Percentiles rank a stretch among this genome's conserved stretches.
phyloP scores from a whole-genome alignment of 2,888 invertebrate species.

The Tyria jacobaeae region DNA sequence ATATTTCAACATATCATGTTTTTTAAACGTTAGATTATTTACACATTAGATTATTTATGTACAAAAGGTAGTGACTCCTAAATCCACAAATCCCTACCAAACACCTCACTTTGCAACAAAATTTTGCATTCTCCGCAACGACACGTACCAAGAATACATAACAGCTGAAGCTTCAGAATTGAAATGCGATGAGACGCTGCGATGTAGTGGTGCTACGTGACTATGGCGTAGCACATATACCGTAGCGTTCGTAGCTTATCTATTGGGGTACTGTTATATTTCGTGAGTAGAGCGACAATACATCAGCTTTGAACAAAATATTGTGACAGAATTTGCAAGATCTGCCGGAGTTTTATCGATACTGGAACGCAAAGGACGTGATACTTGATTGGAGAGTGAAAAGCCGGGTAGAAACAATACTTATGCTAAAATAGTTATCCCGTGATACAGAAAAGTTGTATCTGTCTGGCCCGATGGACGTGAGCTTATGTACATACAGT shows the following conservation, averaged over 20 bases:
- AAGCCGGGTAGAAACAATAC: neutral
- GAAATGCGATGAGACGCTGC: slow-evolving; percentile 8
- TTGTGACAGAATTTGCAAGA: neutral
- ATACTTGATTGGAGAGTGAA: neutral
- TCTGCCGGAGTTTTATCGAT: neutral
- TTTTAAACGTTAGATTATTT: neutral
- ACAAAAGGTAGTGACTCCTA: neutral
- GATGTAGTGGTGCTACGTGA: slow-evolving; percentile 21
- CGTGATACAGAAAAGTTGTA: no score
- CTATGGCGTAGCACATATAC: slow-evolving; percentile 19
- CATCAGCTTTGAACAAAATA: neutral
- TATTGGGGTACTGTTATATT: slow-evolving; percentile 4
- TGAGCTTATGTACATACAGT: no score
- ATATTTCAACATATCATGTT: no score
- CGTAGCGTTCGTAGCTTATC: slow-evolving; percentile 11
- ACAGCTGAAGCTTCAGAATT: slow-evolving; percentile 5
- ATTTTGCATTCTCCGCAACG: neutral
- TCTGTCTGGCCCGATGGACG: no score
- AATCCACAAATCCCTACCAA: neutral
- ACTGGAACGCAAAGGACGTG: neutral
- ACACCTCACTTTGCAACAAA: neutral
- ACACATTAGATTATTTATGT: neutral
- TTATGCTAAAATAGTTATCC: no score
- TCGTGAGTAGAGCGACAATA: neutral
- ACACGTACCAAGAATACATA: neutral